These are phyloP conservation scores for Diarsia dahlii DNA, from an alignment of 2,888 invertebrate genomes.

Conservation along the genomic window DNA sequence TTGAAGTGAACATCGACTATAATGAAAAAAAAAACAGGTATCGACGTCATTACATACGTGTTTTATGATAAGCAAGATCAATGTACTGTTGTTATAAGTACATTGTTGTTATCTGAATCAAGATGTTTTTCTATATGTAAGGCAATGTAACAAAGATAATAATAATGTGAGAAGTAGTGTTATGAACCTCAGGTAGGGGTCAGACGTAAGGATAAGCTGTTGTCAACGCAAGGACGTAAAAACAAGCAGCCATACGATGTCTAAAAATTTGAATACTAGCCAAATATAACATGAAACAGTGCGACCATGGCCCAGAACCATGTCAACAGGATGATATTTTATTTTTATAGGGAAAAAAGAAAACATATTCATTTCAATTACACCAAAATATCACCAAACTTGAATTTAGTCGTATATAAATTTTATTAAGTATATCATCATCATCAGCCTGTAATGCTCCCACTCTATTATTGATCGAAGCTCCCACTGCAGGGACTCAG, in stretches of 20 bases:
- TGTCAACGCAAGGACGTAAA: slow-evolving; percentile 35
- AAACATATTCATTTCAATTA: slow-evolving; percentile 1
- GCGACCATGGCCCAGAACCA: slow-evolving; percentile 53
- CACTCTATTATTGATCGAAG: too few relatives aligned
- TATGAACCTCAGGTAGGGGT: slow-evolving; percentile 41
- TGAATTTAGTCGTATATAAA: neutral
- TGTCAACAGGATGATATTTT: slow-evolving; percentile 52
- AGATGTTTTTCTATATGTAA: slow-evolving; percentile 42
- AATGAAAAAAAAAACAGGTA: slow-evolving; percentile 39
- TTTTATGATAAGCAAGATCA: slow-evolving; percentile 63
- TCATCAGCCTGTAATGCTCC: too few relatives aligned
- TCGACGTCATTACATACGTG: slow-evolving; percentile 22
- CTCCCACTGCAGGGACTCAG: too few relatives aligned
- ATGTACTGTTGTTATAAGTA: slow-evolving; percentile 56
- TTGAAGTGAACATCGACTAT: slow-evolving; percentile 7
- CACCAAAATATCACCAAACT: neutral
- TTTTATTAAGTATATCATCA: neutral
- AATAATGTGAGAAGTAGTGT: slow-evolving; percentile 22
- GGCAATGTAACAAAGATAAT: slow-evolving; percentile 40
- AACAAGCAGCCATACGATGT: slow-evolving; percentile 60
- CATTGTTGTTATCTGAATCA: slow-evolving; percentile 59
- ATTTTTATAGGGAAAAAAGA: slow-evolving; percentile 50
- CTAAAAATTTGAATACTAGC: slow-evolving; percentile 75
- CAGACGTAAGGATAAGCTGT: slow-evolving; percentile 53
- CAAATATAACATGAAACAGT: slow-evolving; percentile 69